A percentile compares a stretch with the other conserved stretches of the same genome.
These are phyloP conservation scores for Phallusia fumigata DNA, from an alignment of 23 tunicate species.

Conservation along the genomic window DNA sequence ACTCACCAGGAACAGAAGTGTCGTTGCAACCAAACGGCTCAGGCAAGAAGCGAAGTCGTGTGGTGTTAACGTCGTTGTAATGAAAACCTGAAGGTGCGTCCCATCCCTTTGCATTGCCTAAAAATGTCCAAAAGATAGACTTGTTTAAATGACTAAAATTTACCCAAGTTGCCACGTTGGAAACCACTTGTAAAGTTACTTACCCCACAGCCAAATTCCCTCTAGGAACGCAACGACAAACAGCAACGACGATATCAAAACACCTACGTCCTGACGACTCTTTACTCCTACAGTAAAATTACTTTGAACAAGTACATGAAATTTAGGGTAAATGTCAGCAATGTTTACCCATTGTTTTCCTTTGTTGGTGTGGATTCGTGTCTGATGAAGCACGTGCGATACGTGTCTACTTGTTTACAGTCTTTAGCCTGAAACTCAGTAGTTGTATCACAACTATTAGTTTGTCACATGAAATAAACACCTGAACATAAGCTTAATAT, in stretches of 20 bases:
- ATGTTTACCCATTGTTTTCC: no score
- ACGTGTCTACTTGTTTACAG: no score
- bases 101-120: conserved; percentile 29
- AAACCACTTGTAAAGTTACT: no score
- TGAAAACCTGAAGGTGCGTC: conserved; percentile 41
- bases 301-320: background rate
- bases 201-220: conserved; percentile 42
- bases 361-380: no score
- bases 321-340: background rate
- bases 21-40: conserved; percentile 49
- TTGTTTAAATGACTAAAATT: no score
- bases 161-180: no score
- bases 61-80: conserved; percentile 17
- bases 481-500: no score
- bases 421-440: no score
- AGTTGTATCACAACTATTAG: no score
- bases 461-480: no score
- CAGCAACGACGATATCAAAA: conserved; percentile 8
- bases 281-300: background rate
- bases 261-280: conserved; percentile 25
- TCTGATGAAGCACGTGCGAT: no score
- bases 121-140: background rate
- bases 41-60: conserved; percentile 23
- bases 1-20: conserved; percentile 27
- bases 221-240: conserved; percentile 25